A percentile compares a stretch with the other conserved stretches of the same genome.
Evolutionary conservation across 2,113 vertebrate genomes (phyloP).

Genomic region (Oreochromis niloticus): DNA sequence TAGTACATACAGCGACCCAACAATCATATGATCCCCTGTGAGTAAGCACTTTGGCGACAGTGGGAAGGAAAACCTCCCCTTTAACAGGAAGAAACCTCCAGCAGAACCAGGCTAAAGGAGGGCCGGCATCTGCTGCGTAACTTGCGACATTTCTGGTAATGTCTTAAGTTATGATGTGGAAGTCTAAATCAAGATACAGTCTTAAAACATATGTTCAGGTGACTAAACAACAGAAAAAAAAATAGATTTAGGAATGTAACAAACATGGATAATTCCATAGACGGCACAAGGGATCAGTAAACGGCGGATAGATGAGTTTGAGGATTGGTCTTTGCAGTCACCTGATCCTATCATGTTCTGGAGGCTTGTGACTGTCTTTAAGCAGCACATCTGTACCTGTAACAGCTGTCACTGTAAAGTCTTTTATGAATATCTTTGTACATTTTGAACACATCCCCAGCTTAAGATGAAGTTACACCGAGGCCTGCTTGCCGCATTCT

Average conservation of each 20-base stretch:
- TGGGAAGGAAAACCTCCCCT: neutral
- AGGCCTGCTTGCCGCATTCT: slow-evolving; percentile 3
- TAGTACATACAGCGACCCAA: neutral
- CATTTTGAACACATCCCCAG: neutral
- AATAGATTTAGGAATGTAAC: neutral
- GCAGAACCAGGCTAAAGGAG: neutral
- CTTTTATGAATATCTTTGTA: neutral
- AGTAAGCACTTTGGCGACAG: neutral
- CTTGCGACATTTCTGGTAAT: neutral
- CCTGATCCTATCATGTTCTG: neutral
- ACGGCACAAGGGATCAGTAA: neutral
- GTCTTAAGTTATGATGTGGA: neutral
- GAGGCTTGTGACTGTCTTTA: neutral
- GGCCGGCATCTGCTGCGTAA: neutral
- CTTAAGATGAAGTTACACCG: neutral
- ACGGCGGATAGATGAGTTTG: neutral
- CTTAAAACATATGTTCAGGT: neutral
- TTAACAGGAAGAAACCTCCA: neutral
- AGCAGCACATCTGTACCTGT: neutral
- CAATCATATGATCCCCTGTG: neutral
- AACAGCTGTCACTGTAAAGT: neutral
- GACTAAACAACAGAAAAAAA: neutral
- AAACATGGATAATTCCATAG: neutral
- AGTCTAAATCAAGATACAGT: neutral
- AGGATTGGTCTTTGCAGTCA: neutral